Evolutionary conservation across 2,113 vertebrate genomes (phyloP).

Genomic region (Maccullochella peelii): DNA sequence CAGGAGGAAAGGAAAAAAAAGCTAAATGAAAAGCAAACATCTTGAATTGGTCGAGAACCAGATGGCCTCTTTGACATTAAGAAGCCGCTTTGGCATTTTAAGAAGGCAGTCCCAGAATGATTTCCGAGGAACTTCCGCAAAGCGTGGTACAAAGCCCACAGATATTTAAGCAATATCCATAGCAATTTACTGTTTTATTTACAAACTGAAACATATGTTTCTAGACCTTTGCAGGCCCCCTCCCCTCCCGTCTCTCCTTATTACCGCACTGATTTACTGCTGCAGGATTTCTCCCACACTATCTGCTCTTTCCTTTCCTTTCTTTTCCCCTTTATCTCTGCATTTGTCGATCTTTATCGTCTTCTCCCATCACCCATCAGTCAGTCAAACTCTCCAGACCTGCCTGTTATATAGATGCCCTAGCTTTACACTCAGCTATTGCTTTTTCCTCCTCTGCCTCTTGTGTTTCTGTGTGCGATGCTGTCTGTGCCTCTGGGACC

Average conservation of each 20-base stretch:
- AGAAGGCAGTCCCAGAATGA: conserved; percentile 79
- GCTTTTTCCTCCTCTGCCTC: conserved; percentile 17
- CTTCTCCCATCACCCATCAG: conserved; percentile 40
- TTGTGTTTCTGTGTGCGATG: conserved; percentile 51
- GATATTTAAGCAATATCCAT: conserved; percentile 85
- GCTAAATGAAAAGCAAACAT: conserved; percentile 79
- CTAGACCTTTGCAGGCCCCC: conserved; percentile 57
- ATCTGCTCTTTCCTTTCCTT: conserved; percentile 17
- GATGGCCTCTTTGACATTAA: conserved; percentile 84
- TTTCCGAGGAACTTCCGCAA: conserved; percentile 84
- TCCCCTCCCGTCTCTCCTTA: conserved; percentile 27
- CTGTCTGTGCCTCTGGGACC: conserved; percentile 70
- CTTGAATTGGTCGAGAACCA: conserved; percentile 83
- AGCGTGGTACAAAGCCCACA: conserved; percentile 81
- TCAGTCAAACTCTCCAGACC: conserved; percentile 45
- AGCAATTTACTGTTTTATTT: conserved; percentile 85
- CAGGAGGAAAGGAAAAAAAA: conserved; percentile 50
- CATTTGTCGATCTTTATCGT: conserved; percentile 45
- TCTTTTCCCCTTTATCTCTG: conserved; percentile 11
- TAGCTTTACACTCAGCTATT: conserved; percentile 40
- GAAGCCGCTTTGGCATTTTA: conserved; percentile 81
- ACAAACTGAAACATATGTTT: conserved; percentile 85
- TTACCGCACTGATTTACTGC: conserved; percentile 66
- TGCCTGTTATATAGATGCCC: conserved; percentile 3
- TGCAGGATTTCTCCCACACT: conserved; percentile 49